phyloP scores from a whole-genome alignment of 2,797 vertebrate species.

The Phalloptychus januarius region DNA sequence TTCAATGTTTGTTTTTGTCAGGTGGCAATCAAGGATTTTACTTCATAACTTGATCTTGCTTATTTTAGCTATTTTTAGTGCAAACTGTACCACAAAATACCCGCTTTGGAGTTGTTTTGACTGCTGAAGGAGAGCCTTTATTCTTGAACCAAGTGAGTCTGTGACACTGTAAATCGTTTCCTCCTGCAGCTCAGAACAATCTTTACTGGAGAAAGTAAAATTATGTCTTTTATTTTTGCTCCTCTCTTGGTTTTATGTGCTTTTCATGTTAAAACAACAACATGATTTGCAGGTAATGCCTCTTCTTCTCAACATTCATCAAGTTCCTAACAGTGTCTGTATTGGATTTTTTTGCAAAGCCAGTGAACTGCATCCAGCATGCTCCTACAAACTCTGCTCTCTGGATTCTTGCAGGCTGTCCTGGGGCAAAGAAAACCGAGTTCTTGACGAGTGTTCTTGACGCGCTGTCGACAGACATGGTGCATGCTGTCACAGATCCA shows the following conservation, averaged over 20 bases:
- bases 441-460: conserved; percentile 97
- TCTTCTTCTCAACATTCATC: conserved; percentile 61
- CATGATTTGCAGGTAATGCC: conserved; percentile 55
- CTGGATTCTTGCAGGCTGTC: conserved; percentile 86
- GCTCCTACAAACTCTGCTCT: conserved; percentile 41
- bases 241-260: conserved; percentile 38
- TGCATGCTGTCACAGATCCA: conserved; percentile 93
- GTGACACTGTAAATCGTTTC: conserved; percentile 34
- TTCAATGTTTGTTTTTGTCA: conserved; percentile 37
- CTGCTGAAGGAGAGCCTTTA: conserved; percentile 34
- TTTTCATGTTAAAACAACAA: conserved; percentile 55
- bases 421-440: conserved; percentile 93
- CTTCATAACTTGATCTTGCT: conserved; percentile 8
- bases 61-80: conserved; percentile 31
- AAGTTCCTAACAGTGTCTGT: conserved; percentile 65
- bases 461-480: conserved; percentile 96
- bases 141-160: conserved; percentile 32
- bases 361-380: conserved; percentile 25
- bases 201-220: conserved; percentile 66
- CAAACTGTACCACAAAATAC: conserved; percentile 5
- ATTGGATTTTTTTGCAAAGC: conserved; percentile 31
- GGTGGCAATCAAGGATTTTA: conserved; percentile 27
- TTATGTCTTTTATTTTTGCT: conserved; percentile 21
- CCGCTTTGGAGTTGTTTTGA: not conserved
- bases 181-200: conserved; percentile 62